Base-by-base conservation (phyloP, 2,113 vertebrate genomes). In the Oreochromis tanganicae region DNA sequence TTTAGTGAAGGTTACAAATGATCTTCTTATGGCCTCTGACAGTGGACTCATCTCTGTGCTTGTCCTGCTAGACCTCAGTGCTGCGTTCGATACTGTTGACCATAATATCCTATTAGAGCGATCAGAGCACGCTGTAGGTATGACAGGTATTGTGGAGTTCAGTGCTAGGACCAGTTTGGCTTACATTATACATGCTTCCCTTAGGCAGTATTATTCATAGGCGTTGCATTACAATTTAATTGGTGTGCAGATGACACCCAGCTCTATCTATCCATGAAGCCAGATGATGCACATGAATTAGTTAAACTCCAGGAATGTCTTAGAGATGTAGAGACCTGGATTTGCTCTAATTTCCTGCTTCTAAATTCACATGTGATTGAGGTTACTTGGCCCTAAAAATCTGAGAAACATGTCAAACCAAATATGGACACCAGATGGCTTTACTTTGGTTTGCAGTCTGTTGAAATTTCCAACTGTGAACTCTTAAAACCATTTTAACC, bases 241-340 rank as follows among this genome's bases (percentile, higher is more conserved):
- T 46, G 43, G 13, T 46, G 14, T 48, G 52, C n/a, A 0, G 19
- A 55, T 21, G 3, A 55, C 9, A 21, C 9, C 0, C 9, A 11
- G 3, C n/a, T 1, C 1, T 2, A 55, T 55, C 52, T 21, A 9
- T 55, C 5, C 52, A 55, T 55, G 52, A 11, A 55, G n/a, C n/a
- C 52, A 55, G n/a, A 55, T 55, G 0, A 55, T 1, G 1, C n/a
- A 6, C 10, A 55, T 4, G 0, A 55, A 12, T 55, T 2, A 55
- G 17, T n/a, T 52, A 52, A 55, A 55, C 52, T 55, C 9, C n/a
- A 12, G 10, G n/a, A 12, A 21, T 55, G 52, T 55, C 10, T 21
- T 55, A 55, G n/a, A 55, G 52, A 21, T 55, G 52, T 55, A 55
- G n/a, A 55, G 52, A 21, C 52, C 52, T 55, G 52, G n/a, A 21